Evolutionary conservation across 2,888 invertebrate genomes (phyloP), one percentile per base, ranked within the genome.

Genomic region (Pyrrhosoma nymphula): DNA sequence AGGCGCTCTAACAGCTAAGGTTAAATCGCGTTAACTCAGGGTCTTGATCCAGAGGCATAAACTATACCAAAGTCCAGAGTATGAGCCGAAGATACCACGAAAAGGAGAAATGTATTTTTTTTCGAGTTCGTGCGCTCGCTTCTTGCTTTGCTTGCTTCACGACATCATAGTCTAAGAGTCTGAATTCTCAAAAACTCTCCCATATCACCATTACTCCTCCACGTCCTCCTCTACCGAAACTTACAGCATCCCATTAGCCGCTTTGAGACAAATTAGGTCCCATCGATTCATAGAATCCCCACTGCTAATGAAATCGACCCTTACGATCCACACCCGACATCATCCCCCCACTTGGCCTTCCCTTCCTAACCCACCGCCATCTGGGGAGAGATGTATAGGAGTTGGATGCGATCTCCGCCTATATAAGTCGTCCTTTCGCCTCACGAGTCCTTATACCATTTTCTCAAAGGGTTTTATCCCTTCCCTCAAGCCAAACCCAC

Each of bases 221-320:
- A 8, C 4, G 8, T 4, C 2, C 30, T 12, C 82, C 82, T 35
- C 35, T 16, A 18, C 82, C 82, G 16, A 26, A 69, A 69, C 69
- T 69, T 69, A 35, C 16, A 35, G 82, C 35, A 82, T 35, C 35
- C 82, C 82, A 30, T 82, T 82, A 82, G 35, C 30, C 35, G 35
- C 82, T 35, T 82, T 35, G 30, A 82, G 82, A 82, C 82, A 82
- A 35, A 82, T 82, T 35, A 82, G 82, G 35, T 14, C 82, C 82
- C 82, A 82, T 82, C 82, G 82, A 82, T 82, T 82, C 82, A 82
- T 82, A 35, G 82, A 35, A 82, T 35, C 35, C 82, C 30, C 20
- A 20, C 60, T 35, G 82, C 82, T 82, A 82, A 82, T 82, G 82
- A 82, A 82, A 82, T 82, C 82, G n/a, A 35, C 82, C 75, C 69